Evolutionary conservation across 1,140 invertebrate species (phyloP).

Genomic region (Lepidurus couesii): DNA sequence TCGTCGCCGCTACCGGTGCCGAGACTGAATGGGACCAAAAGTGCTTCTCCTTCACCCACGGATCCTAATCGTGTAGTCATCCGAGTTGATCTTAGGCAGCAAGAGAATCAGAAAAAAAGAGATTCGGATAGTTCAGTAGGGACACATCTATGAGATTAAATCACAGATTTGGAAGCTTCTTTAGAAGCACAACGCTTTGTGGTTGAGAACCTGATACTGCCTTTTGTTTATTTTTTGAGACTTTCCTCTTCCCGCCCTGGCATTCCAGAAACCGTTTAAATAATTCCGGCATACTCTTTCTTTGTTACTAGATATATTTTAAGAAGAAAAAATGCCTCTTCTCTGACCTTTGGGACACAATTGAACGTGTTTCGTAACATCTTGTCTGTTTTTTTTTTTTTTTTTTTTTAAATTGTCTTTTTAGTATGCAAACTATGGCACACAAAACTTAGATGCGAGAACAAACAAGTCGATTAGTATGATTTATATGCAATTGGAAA

Average conservation of each 20-base stretch:
- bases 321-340: conserved; percentile 3
- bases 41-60: conserved; percentile 46
- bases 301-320: neutral
- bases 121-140: conserved; percentile 21
- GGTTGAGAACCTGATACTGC: neutral
- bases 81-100: conserved; percentile 49
- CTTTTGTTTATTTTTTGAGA: neutral
- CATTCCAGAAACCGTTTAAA: neutral
- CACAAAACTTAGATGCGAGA: conserved; percentile 3
- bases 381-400: neutral
- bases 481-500: neutral
- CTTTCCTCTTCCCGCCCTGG: neutral
- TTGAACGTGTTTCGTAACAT: neutral
- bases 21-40: conserved; percentile 44
- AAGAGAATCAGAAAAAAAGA: conserved; percentile 25
- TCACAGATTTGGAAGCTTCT: neutral
- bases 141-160: conserved; percentile 24
- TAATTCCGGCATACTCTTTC: neutral
- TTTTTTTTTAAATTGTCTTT: neutral
- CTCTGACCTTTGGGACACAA: conserved; percentile 21
- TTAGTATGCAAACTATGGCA: neutral
- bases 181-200: neutral
- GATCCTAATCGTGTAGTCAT: conserved; percentile 60
- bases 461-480: conserved; percentile 3
- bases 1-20: conserved; percentile 45